Percentiles rank a stretch among this genome's conserved stretches.
Conservation (phyloP, 1,140 invertebrate species). For the Drosophila ohnishii region DNA sequence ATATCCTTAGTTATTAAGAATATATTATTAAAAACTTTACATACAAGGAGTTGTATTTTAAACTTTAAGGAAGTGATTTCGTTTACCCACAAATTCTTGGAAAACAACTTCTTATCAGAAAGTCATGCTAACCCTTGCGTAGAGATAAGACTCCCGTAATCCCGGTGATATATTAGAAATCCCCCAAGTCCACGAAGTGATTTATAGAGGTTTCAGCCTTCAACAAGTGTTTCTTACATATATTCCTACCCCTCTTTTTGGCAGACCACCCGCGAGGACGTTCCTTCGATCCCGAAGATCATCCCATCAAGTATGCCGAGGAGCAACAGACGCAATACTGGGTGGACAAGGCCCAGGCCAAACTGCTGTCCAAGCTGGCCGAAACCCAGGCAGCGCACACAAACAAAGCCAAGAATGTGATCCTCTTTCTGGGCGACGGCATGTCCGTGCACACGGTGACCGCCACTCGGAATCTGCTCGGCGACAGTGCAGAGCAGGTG, state of each 20-base stretch:
- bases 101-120: constrained; percentile 8
- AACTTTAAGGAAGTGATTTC: not conserved
- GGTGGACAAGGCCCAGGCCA: constrained; percentile 68
- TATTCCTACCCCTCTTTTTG: not conserved
- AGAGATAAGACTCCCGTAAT: constrained; percentile 26
- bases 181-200: not conserved
- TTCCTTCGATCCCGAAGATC: constrained; percentile 7
- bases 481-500: constrained; percentile 87
- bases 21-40: not conserved
- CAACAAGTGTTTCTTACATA: not conserved
- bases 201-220: constrained; percentile 7
- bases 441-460: constrained; percentile 91
- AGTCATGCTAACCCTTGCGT: not conserved
- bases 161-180: constrained; percentile 19
- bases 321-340: constrained; percentile 70
- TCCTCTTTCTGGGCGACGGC: constrained; percentile 91
- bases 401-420: constrained; percentile 87
- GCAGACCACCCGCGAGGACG: constrained; percentile 60
- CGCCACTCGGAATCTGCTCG: constrained; percentile 87
- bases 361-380: constrained; percentile 60
- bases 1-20: not conserved
- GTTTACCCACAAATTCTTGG: not conserved
- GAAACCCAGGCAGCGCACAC: constrained; percentile 68
- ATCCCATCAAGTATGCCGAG: constrained; percentile 43
- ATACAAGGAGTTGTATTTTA: too few species aligned